Conservation (phyloP, 1,140 invertebrate genomes). For the Elymnias hypermnestra region DNA sequence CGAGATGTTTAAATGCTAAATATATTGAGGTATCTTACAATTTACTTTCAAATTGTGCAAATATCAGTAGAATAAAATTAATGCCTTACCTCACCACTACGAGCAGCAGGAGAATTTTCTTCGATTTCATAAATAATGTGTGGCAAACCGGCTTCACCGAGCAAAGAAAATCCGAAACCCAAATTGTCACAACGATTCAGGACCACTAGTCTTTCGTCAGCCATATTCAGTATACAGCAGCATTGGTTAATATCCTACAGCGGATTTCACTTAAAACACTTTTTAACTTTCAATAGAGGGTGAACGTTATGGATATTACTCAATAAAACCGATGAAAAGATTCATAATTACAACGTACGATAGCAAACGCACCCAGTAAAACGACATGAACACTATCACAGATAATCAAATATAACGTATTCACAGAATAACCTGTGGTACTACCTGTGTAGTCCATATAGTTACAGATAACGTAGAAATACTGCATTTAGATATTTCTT, state of each 20-base stretch:
- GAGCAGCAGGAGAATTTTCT: slow-evolving; percentile 92
- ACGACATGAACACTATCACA: slow-evolving; percentile 38
- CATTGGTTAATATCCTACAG: slow-evolving; percentile 61
- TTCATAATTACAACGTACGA: slow-evolving; percentile 62
- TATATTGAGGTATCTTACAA: neutral
- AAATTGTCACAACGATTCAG: slow-evolving; percentile 88
- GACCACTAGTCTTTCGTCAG: slow-evolving; percentile 90
- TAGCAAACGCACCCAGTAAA: slow-evolving; percentile 67
- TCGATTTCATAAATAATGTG: slow-evolving; percentile 94
- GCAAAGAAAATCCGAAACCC: slow-evolving; percentile 91
- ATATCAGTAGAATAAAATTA: neutral
- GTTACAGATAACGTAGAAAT: too few relatives aligned
- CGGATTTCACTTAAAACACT: slow-evolving; percentile 57
- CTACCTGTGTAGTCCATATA: too few relatives aligned
- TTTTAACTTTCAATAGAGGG: slow-evolving; percentile 37
- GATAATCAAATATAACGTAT: too few relatives aligned
- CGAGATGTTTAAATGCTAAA: too few relatives aligned
- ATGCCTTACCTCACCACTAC: slow-evolving; percentile 88
- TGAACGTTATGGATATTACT: slow-evolving; percentile 30
- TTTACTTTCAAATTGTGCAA: neutral
- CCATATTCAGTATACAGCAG: slow-evolving; percentile 81
- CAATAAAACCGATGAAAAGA: slow-evolving; percentile 52
- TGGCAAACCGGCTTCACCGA: slow-evolving; percentile 90
- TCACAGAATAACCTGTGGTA: too few relatives aligned
- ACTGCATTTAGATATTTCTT: too few relatives aligned